phyloP scores from a whole-genome alignment of 2,888 invertebrate species.

The Elysia crispata region DNA sequence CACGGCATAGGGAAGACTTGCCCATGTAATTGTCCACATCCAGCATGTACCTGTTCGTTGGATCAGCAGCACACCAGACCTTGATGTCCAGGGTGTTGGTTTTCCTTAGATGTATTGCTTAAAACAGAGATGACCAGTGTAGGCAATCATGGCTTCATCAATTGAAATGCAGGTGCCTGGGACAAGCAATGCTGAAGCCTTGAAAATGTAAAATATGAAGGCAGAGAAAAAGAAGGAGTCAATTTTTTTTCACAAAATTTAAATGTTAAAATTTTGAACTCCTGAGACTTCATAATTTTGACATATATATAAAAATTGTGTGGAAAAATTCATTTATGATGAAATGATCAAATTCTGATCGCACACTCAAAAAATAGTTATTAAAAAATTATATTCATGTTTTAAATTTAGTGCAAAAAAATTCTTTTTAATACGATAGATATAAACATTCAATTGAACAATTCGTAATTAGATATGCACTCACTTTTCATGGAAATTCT shows the following conservation, averaged over 20 bases:
- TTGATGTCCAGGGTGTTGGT: constrained; percentile 41
- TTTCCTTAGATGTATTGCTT: constrained; percentile 30
- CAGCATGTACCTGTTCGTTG: constrained; percentile 31
- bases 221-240: too few relatives aligned
- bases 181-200: background rate
- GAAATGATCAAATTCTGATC: background rate
- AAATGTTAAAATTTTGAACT: too few relatives aligned
- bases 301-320: background rate
- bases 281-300: background rate
- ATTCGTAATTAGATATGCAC: background rate
- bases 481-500: background rate
- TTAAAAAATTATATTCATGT: background rate
- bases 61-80: constrained; percentile 40
- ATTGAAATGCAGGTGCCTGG: background rate
- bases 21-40: constrained; percentile 38
- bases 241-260: too few relatives aligned
- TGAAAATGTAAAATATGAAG: background rate
- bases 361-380: background rate
- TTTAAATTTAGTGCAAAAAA: background rate
- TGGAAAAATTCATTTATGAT: background rate
- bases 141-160: constrained; percentile 41
- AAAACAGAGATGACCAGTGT: constrained; percentile 20
- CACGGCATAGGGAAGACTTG: constrained; percentile 1
- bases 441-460: background rate
- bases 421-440: background rate